Evolutionary conservation across 92 coral and sea anemone genomes (phyloP).

Genomic region (Porites cylindrica): DNA sequence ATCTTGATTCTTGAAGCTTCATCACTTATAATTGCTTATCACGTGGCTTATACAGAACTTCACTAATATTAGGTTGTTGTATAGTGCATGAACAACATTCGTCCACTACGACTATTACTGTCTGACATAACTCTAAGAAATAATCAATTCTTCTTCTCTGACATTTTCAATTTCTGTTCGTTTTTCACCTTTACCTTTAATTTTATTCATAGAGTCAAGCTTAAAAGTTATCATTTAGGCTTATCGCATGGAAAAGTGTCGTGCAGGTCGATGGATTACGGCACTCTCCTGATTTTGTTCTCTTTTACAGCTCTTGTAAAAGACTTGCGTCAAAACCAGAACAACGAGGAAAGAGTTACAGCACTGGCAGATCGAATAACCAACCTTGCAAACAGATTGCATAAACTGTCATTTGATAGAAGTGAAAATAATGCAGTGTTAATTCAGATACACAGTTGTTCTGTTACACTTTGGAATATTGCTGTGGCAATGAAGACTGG

Average conservation of each 20-base stretch:
- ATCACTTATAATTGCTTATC: background rate
- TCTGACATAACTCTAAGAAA: too few species aligned
- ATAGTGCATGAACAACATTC: too few species aligned
- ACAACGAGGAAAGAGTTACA: slow-evolving; percentile 62
- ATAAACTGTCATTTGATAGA: slow-evolving; percentile 78
- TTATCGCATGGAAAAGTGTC: background rate
- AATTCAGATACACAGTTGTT: slow-evolving; percentile 93
- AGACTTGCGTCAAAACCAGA: slow-evolving; percentile 89
- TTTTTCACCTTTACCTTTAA: too few species aligned
- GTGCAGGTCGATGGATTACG: background rate
- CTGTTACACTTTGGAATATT: slow-evolving; percentile 95
- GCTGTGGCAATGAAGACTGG: slow-evolving; percentile 97
- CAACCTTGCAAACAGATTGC: slow-evolving; percentile 74
- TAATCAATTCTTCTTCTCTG: too few species aligned
- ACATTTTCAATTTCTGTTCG: too few species aligned
- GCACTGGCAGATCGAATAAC: slow-evolving; percentile 79
- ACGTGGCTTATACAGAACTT: too few species aligned
- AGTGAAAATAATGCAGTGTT: slow-evolving; percentile 80
- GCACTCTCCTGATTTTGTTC: background rate
- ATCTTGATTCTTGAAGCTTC: too few species aligned
- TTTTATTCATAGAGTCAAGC: too few species aligned
- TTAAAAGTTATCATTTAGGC: too few species aligned
- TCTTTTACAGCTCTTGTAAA: slow-evolving; percentile 76
- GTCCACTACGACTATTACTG: too few species aligned
- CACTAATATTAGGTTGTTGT: too few species aligned